phyloP scores from a whole-genome alignment of 2,113 vertebrate genomes.

The Rhea americana region DNA sequence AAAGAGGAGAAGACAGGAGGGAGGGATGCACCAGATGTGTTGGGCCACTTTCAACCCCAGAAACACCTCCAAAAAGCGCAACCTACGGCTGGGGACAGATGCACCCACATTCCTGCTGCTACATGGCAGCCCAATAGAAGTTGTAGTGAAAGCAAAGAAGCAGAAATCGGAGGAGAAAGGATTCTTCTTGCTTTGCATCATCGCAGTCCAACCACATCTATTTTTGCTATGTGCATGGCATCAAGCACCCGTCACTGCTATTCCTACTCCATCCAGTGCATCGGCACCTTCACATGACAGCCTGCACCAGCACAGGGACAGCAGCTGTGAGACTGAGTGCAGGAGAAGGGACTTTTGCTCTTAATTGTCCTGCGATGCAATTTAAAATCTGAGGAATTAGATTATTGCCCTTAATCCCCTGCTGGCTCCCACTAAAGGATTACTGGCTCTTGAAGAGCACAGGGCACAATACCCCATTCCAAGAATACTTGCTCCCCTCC shows the following conservation, averaged over 20 bases:
- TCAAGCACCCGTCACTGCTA: slow-evolving; percentile 53
- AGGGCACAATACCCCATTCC: rapidly evolving
- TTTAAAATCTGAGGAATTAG: not conserved
- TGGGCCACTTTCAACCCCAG: not conserved
- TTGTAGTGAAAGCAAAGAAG: not conserved
- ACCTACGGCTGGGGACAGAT: not conserved
- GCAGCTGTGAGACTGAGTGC: not conserved
- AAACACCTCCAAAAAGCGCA: not conserved
- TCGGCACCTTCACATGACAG: not conserved
- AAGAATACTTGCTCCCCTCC: not conserved
- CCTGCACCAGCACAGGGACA: not conserved
- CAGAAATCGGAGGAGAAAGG: slow-evolving; percentile 56
- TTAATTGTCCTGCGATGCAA: not conserved
- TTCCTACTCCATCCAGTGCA: slow-evolving; percentile 40
- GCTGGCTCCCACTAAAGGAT: not conserved
- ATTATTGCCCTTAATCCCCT: not conserved
- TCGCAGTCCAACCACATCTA: slow-evolving; percentile 49
- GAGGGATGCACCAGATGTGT: not conserved
- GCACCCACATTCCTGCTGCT: rapidly evolving
- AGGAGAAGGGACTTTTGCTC: not conserved
- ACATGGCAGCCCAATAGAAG: not conserved
- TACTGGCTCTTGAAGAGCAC: not conserved
- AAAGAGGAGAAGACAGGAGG: not conserved
- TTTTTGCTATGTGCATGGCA: slow-evolving; percentile 60
- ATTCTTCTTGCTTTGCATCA: slow-evolving; percentile 69